Evolutionary conservation across 2,888 invertebrate species (phyloP), one percentile per base, ranked within the genome.

Genomic region (Lasioglossum calceatum): DNA sequence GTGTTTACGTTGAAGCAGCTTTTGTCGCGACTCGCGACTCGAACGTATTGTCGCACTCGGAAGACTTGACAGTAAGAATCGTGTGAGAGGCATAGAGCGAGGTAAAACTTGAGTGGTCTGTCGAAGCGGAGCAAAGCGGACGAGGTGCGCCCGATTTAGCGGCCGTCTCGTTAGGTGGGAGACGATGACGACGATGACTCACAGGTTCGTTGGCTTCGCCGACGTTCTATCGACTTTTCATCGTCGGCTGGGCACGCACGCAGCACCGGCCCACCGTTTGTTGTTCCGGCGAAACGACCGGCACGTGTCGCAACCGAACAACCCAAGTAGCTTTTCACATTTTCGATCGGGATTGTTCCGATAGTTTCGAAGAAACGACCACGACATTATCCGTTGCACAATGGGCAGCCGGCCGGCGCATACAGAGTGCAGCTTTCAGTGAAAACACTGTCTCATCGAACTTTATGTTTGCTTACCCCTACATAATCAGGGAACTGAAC

Each of bases 161-260:
- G 58, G 67, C 16, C 72, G 77, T 72, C 58, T 64, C 72, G 73
- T 72, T 81, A 76, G 76, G 78, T 58, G 74, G 71, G 70, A 70
- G 70, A 70, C 70, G 67, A 67, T 86, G 86, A 84, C 72, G 91
- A 88, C 88, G 39, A 39, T 70, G 70, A 70, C 86, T 91, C 90
- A 90, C 85, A 70, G 70, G 70, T 70, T 91, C 90, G 90, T 91
- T 91, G 90, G 84, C 90, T 87, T 80, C 79, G 67, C 73, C 87
- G 86, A 81, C 90, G 81, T 82, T 91, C 91, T 92, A 91, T 91
- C 92, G 91, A 92, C 92, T 92, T 91, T 91, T 87, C 90, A 91
- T 92, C 91, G 82, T 86, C 84, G 77, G n/a, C 16, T 81, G 77
- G 70, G 83, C 73, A 80, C 82, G 75, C 87, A 83, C 77, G 82